Base-by-base conservation (phyloP, 1,140 invertebrate species). In the Sarcophaga peregrina region DNA sequence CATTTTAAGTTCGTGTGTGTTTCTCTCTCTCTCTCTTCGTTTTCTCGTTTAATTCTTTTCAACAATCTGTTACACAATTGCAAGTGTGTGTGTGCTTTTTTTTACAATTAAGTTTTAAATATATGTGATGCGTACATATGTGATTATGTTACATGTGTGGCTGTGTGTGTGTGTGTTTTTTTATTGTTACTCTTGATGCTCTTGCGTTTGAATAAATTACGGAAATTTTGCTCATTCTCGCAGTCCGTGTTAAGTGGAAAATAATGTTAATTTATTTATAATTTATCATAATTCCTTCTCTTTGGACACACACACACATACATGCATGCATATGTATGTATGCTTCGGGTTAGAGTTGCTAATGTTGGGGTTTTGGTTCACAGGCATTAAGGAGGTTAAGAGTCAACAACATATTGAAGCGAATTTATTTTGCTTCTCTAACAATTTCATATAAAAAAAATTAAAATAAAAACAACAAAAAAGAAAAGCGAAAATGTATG, bases 41-140 rank as follows among this genome's bases (percentile, higher is more conserved):
- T 76, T 46, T 46, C 46, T 76, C 3, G 8, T 76, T 76, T 47
- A 7, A 37, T 15, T 62, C 47, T 62, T 81, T 81, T 58, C 47
- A 78, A 78, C 75, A 78, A 78, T 78, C 75, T 78, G 75, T 78
- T 78, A 78, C 75, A 78, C 75, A 78, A 78, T 78, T 52, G 75
- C 25, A 37, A 20, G 20, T 45, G 45, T 74, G 25, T 46, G 25
- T 45, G 50, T 3, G 1, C 20, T 25, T 68, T 68, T 13, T 62
- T 68, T 68, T 8, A 25, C 62, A 68, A 68, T 68, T 68, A 68
- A 17, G n/a, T 68, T 58, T 58, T 20, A 17, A 9, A 20, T 68
- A 7, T 7, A 68, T 68, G 17, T 9, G 17, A 37, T 37, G 25
- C 25, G 25, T 37, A n/a, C n/a, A n/a, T n/a, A 37, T 52, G 50